These are phyloP conservation scores for Melanophora roralis DNA, from an alignment of 2,888 invertebrate species.

Conservation along the genomic window DNA sequence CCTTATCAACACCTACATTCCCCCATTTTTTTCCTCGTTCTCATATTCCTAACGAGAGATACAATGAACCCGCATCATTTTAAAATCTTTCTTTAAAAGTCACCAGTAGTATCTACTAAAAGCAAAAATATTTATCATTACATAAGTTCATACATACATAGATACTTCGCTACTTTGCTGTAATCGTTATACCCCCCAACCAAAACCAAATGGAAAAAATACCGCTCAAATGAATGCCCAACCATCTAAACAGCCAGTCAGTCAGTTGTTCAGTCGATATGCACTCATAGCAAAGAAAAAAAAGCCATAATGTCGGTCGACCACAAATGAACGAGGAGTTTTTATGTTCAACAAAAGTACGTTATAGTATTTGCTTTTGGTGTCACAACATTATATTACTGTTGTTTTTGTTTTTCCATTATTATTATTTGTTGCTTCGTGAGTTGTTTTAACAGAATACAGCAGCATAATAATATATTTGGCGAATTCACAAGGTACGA, in stretches of 20 bases:
- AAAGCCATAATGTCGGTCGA: conserved; percentile 57
- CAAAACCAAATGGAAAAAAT: neutral
- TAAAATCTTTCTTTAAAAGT: conserved; percentile 17
- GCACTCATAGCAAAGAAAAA: conserved; percentile 25
- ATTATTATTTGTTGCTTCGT: conserved; percentile 25
- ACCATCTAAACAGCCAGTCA: conserved; percentile 6
- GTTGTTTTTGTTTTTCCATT: conserved; percentile 34
- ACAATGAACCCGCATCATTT: conserved; percentile 55
- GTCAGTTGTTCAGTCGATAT: conserved; percentile 20
- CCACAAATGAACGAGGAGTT: conserved; percentile 60
- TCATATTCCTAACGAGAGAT: conserved; percentile 32
- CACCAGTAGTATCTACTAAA: conserved; percentile 3
- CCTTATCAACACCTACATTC: conserved; percentile 6
- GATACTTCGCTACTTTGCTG: neutral
- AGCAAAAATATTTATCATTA: conserved; percentile 6
- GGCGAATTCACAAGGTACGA: no score
- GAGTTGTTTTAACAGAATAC: conserved; percentile 40
- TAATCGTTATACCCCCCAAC: neutral
- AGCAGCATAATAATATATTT: conserved; percentile 9
- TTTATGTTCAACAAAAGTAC: conserved; percentile 36
- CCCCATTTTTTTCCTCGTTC: neutral
- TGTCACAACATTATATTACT: conserved; percentile 53
- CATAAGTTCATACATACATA: no score
- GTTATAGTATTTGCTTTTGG: conserved; percentile 53
- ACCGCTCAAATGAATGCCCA: conserved; percentile 1